A percentile compares a stretch with the other conserved stretches of the same genome.
These are phyloP conservation scores for Dysmachus trigonus DNA, from an alignment of 2,888 invertebrate species.

Conservation along the genomic window DNA sequence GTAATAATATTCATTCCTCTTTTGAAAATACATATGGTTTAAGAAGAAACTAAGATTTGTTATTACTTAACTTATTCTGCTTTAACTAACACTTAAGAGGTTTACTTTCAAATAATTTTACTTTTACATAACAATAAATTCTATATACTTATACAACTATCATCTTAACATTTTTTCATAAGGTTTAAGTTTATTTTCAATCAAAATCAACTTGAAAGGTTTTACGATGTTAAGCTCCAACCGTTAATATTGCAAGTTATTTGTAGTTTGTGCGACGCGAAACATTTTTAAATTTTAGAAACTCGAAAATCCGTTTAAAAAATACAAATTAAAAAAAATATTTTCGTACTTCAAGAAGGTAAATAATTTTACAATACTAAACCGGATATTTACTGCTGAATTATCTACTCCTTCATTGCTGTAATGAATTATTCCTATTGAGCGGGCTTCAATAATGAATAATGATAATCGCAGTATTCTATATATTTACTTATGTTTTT, in stretches of 20 bases:
- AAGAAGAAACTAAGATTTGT: neutral
- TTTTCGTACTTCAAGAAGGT: neutral
- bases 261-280: neutral
- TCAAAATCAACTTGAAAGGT: neutral
- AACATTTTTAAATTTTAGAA: neutral
- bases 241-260: neutral
- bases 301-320: too few species aligned
- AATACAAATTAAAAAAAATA: neutral
- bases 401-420: too few species aligned
- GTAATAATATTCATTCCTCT: conserved; percentile 2
- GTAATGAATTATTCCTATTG: too few species aligned
- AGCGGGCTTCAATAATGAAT: too few species aligned
- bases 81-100: neutral
- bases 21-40: conserved; percentile 2
- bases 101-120: neutral
- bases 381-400: neutral
- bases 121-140: neutral
- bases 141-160: neutral
- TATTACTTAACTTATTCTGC: neutral
- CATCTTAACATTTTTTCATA: neutral
- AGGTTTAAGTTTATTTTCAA: neutral
- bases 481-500: too few species aligned
- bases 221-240: neutral
- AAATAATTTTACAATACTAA: neutral
- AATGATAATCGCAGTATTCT: too few species aligned